Percentiles rank a stretch among this genome's conserved stretches.
Conservation (phyloP, 2,888 invertebrate species). For the Taphrorychus bicolor region DNA sequence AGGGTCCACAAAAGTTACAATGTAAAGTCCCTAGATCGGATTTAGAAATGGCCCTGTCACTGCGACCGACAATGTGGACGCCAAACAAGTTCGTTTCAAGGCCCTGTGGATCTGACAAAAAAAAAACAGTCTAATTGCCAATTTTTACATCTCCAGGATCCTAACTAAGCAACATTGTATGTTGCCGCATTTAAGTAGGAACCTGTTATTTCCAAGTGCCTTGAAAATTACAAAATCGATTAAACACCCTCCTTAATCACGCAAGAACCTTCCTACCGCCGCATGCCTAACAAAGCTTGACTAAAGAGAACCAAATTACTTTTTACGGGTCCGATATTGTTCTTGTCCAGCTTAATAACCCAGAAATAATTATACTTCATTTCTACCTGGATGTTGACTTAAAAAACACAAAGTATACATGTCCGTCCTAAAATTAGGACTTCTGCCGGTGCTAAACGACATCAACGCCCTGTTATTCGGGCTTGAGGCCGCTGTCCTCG, state of each 20-base stretch:
- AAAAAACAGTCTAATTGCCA: no score
- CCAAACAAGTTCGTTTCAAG: no score
- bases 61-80: no score
- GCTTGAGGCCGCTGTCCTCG: slow-evolving; percentile 30
- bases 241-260: neutral
- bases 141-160: no score
- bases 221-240: no score
- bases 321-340: slow-evolving; percentile 12
- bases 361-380: slow-evolving; percentile 33
- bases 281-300: slow-evolving; percentile 24
- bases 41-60: no score
- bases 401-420: slow-evolving; percentile 39
- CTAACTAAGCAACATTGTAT: no score
- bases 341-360: slow-evolving; percentile 17
- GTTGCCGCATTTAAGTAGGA: no score
- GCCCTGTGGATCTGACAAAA: no score
- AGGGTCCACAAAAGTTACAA: no score
- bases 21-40: no score
- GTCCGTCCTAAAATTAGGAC: slow-evolving; percentile 37
- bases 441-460: slow-evolving; percentile 39
- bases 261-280: neutral
- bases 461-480: slow-evolving; percentile 36
- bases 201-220: no score
- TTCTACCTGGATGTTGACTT: slow-evolving; percentile 39
- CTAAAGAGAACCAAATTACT: slow-evolving; percentile 22